Conservation (phyloP, 2,797 vertebrate species). For the Melanotaenia parkinsoni region DNA sequence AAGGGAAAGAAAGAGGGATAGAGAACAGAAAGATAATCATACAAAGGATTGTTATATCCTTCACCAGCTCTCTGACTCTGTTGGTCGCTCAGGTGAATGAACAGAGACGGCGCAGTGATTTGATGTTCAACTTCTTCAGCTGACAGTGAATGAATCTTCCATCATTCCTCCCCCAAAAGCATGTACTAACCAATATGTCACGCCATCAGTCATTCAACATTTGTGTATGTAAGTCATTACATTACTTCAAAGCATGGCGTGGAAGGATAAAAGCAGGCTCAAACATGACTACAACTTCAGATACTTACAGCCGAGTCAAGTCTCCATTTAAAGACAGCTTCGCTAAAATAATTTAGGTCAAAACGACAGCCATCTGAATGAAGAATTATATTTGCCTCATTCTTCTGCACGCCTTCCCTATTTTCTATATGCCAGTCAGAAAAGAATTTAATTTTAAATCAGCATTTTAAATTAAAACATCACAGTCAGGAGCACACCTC, state of each 20-base stretch:
- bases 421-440: not conserved
- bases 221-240: constrained; percentile 53
- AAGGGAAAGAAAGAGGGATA: constrained; percentile 30
- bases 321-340: not conserved
- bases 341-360: not conserved
- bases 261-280: constrained; percentile 22
- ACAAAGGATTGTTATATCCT: constrained; percentile 67
- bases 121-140: constrained; percentile 50
- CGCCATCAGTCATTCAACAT: constrained; percentile 56
- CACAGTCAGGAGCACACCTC: not conserved
- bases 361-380: not conserved
- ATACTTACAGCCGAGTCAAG: not conserved
- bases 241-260: constrained; percentile 35
- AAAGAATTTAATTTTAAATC: not conserved
- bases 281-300: not conserved
- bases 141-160: constrained; percentile 46
- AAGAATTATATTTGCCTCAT: not conserved
- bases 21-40: constrained; percentile 49
- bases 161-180: constrained; percentile 38
- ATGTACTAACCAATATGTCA: constrained; percentile 39
- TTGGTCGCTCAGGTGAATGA: constrained; percentile 41
- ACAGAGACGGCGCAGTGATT: constrained; percentile 34
- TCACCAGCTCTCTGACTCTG: constrained; percentile 28
- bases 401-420: too few relatives aligned
- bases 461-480: not conserved